A percentile compares a stretch with the other conserved stretches of the same genome.
phyloP scores from a whole-genome alignment of 1,140 invertebrate species.

The Dermatophagoides farinae region DNA sequence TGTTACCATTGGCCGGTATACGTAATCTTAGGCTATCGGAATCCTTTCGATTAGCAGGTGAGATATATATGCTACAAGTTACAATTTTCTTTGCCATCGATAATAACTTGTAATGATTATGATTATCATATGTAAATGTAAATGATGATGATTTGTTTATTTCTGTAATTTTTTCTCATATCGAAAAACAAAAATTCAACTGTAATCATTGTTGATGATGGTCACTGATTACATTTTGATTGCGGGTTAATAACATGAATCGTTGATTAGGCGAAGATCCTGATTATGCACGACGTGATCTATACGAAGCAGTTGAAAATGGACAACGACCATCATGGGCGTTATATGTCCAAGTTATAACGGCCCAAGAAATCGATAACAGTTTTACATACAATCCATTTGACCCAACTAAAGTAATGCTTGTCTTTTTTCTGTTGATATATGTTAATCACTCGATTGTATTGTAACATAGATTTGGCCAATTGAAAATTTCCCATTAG shows the following conservation, averaged over 20 bases:
- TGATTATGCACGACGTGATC: slow-evolving; percentile 62
- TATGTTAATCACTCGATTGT: not conserved
- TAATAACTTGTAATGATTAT: slow-evolving; percentile 19
- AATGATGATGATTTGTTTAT: no score
- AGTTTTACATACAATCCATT: slow-evolving; percentile 63
- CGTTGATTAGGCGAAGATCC: slow-evolving; percentile 46
- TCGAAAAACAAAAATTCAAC: no score
- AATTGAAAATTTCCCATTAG: slow-evolving; percentile 66
- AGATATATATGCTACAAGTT: no score
- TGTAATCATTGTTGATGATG: no score
- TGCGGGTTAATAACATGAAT: no score
- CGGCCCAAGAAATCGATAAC: slow-evolving; percentile 30
- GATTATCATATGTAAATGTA: no score
- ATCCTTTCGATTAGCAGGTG: slow-evolving; percentile 44
- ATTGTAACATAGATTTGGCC: slow-evolving; percentile 46
- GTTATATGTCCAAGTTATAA: slow-evolving; percentile 41
- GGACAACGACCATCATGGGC: slow-evolving; percentile 63
- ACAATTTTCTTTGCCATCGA: no score
- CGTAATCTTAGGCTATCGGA: slow-evolving; percentile 53
- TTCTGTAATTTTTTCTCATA: no score
- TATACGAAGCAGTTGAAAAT: slow-evolving; percentile 67
- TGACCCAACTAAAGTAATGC: slow-evolving; percentile 56
- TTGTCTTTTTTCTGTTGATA: not conserved
- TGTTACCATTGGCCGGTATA: slow-evolving; percentile 61
- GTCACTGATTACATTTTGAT: slow-evolving; percentile 21